Conservation (phyloP, 1,140 invertebrate genomes). For the Drosophila pandora region DNA sequence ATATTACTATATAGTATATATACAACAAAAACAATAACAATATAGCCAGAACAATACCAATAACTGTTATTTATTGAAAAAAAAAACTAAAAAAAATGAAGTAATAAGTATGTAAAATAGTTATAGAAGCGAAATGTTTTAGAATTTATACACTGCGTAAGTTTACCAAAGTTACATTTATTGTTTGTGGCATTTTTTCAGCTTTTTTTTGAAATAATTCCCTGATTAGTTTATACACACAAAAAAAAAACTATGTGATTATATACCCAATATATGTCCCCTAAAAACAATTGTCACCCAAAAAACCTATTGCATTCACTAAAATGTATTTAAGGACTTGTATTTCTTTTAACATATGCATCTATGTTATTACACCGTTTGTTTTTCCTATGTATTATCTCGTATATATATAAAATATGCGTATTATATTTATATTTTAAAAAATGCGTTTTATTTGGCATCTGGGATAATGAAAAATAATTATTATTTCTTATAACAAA, state of each 20-base stretch:
- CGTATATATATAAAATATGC: constrained; percentile 62
- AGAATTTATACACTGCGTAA: constrained; percentile 79
- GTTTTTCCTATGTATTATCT: constrained; percentile 71
- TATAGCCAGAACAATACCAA: constrained; percentile 42
- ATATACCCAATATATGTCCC: constrained; percentile 47
- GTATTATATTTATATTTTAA: constrained; percentile 51
- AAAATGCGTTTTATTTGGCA: constrained; percentile 24
- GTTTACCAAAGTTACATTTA: constrained; percentile 78
- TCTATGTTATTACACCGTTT: constrained; percentile 64
- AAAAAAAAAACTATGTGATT: constrained; percentile 62
- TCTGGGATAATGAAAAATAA: not conserved
- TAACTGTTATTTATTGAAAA: constrained; percentile 71
- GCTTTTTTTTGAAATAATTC: constrained; percentile 37
- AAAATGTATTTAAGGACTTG: constrained; percentile 60
- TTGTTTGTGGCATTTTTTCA: constrained; percentile 56
- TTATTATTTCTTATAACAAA: no score
- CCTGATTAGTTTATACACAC: constrained; percentile 54
- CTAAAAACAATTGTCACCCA: constrained; percentile 42
- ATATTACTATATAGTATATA: constrained; percentile 34
- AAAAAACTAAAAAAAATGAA: not conserved
- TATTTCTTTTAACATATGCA: constrained; percentile 46
- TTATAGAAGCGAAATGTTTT: constrained; percentile 41
- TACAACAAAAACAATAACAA: constrained; percentile 23
- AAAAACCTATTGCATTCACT: constrained; percentile 62
- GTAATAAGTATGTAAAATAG: constrained; percentile 49